These are phyloP conservation scores for Drosophila kanekoi DNA, from an alignment of 2,888 invertebrate genomes.

Conservation along the genomic window DNA sequence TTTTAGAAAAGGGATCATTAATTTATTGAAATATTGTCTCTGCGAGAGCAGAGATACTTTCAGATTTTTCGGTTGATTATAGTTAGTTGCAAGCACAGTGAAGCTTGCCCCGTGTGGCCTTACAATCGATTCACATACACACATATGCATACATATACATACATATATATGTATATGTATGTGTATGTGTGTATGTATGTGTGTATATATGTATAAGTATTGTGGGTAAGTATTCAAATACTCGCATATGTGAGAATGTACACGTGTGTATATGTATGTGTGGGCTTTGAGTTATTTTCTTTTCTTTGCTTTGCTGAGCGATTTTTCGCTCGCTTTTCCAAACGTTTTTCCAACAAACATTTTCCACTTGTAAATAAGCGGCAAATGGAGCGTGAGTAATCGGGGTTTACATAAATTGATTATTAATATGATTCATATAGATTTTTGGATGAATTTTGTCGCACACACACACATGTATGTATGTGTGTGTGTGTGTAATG, in stretches of 20 bases:
- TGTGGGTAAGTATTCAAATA: conserved; percentile 19
- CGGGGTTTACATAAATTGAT: neutral
- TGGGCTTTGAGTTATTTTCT: neutral
- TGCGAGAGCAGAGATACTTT: conserved; percentile 9
- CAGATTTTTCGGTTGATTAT: conserved; percentile 14
- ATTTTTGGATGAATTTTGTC: neutral
- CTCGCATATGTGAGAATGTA: conserved; percentile 14
- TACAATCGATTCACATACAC: conserved; percentile 6
- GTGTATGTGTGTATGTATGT: too few species aligned
- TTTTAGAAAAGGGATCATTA: conserved; percentile 46
- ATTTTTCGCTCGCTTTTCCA: neutral
- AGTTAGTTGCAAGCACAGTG: conserved; percentile 41
- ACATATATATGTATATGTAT: too few species aligned
- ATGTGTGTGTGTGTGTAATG: too few species aligned
- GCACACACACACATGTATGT: neutral
- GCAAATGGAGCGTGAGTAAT: too few species aligned
- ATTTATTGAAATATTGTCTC: conserved; percentile 50
- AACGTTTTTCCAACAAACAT: neutral
- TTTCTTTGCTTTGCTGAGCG: too few species aligned
- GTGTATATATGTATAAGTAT: conserved; percentile 25
- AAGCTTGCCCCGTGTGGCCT: conserved; percentile 14
- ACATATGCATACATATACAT: too few species aligned
- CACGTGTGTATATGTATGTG: neutral
- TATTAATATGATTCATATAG: conserved; percentile 1
- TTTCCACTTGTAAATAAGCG: conserved; percentile 13